Percentiles rank a stretch among this genome's conserved stretches.
Conservation (phyloP, 2,888 invertebrate species). For the Stenoptilia bipunctidactyla region DNA sequence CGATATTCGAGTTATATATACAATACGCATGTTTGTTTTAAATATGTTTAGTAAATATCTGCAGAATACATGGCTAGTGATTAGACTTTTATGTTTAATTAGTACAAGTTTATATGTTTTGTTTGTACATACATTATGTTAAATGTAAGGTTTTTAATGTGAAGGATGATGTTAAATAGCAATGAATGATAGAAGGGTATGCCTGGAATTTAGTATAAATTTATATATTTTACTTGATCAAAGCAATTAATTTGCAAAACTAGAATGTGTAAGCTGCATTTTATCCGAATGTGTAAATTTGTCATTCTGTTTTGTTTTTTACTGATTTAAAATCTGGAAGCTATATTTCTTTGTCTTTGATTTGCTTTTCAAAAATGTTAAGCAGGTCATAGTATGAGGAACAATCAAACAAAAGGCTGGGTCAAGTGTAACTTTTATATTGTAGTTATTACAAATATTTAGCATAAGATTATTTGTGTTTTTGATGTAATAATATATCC, state of each 20-base stretch:
- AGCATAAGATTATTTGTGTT: background rate
- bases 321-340: background rate
- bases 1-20: background rate
- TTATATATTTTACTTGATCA: too few relatives aligned
- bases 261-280: constrained; percentile 10
- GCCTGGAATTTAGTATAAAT: constrained; percentile 10
- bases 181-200: too few relatives aligned
- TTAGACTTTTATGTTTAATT: constrained; percentile 61
- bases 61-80: constrained; percentile 69
- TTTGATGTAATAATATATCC: background rate
- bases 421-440: constrained; percentile 34
- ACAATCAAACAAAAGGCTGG: constrained; percentile 50
- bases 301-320: too few relatives aligned
- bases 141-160: constrained; percentile 8
- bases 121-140: constrained; percentile 19
- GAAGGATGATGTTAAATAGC: too few relatives aligned
- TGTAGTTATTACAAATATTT: constrained; percentile 3
- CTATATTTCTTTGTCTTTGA: too few relatives aligned
- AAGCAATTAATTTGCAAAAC: too few relatives aligned
- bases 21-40: background rate
- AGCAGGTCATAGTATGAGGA: too few relatives aligned
- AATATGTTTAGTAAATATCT: constrained; percentile 7
- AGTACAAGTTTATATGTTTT: constrained; percentile 36
- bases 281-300: constrained; percentile 7
- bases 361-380: too few relatives aligned